Evolutionary conservation across 1,140 invertebrate genomes (phyloP), one percentile per base, ranked within the genome.

Genomic region (Lordiphosa clarofinis): DNA sequence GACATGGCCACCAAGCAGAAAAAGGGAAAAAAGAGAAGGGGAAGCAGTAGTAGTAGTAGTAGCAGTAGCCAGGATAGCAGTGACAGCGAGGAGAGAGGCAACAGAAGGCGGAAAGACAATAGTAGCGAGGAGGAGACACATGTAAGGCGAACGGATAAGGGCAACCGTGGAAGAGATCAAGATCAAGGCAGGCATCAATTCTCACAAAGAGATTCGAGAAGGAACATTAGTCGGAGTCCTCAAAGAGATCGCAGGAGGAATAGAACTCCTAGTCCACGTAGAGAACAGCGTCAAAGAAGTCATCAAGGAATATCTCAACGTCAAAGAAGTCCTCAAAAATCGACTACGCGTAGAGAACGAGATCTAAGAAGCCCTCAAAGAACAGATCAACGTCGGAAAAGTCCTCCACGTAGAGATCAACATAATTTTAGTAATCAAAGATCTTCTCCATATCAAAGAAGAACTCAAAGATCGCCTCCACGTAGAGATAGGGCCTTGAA

Each of bases 1-100:
- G 87, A 89, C 35, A 86, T 88, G 60, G 86, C 78, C 1, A 58
- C 68, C 1, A 70, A 81, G 19, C 57, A 57, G 4, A 79, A 78
- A 28, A 62, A 55, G 28, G 49, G 15, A n/a, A 56, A 42, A 56
- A 71, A 49, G 21, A 31, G 35, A 7, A 56, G 47, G 37, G 49
- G 13, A 40, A 72, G 24, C 35, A 52, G 39, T 11, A 42, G 56
- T 6, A 54, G 56, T 6, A 54, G 60, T 35, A 67, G 66, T 13
- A 31, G 52, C 2, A 65, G 48, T 37, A 60, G 53, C 11, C 38
- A 64, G 1, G 53, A 63, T 8, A 62, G 57, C 15, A 48, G 21
- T 12, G 44, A 42, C 4, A 7, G 28, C 1, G 21, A 50, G 0
- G 13, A 11, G 0, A 50, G n/a, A 11, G 47, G 11, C n/a, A 53